A percentile compares a stretch with the other conserved stretches of the same genome.
phyloP scores from a whole-genome alignment of 2,797 vertebrate genomes.

The Paguma larvata region DNA sequence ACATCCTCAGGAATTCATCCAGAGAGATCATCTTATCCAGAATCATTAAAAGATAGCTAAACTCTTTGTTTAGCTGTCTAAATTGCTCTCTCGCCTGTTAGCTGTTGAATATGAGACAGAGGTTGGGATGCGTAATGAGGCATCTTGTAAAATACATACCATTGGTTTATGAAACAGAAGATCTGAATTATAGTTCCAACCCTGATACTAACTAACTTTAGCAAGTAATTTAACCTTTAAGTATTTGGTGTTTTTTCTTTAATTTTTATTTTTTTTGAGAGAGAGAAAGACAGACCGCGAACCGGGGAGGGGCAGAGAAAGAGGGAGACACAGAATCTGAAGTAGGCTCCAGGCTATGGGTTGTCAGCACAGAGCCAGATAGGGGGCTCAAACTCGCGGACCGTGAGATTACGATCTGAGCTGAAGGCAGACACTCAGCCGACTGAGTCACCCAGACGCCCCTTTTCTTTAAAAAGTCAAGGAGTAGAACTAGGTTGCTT shows the following conservation, averaged over 20 bases:
- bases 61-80: neutral
- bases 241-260: neutral
- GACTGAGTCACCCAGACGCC: too few species aligned
- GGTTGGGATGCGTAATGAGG: neutral
- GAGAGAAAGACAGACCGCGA: too few species aligned
- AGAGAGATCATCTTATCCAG: neutral
- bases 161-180: neutral
- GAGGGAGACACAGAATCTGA: too few species aligned
- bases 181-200: neutral
- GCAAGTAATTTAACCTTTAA: neutral
- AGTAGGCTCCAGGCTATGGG: too few species aligned
- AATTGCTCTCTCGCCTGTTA: neutral
- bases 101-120: neutral
- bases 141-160: neutral
- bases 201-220: neutral
- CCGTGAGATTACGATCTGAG: too few species aligned
- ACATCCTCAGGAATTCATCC: neutral
- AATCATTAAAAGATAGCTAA: neutral
- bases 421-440: too few species aligned
- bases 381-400: too few species aligned
- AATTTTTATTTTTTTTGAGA: neutral
- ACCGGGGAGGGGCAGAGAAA: too few species aligned
- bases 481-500: neutral
- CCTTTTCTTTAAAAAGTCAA: constrained; percentile 4
- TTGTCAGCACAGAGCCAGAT: too few species aligned